Percentiles rank a stretch among this genome's conserved stretches.
These are phyloP conservation scores for Ctenodactylus gundi DNA, from an alignment of 2,113 vertebrate genomes.

Conservation along the genomic window DNA sequence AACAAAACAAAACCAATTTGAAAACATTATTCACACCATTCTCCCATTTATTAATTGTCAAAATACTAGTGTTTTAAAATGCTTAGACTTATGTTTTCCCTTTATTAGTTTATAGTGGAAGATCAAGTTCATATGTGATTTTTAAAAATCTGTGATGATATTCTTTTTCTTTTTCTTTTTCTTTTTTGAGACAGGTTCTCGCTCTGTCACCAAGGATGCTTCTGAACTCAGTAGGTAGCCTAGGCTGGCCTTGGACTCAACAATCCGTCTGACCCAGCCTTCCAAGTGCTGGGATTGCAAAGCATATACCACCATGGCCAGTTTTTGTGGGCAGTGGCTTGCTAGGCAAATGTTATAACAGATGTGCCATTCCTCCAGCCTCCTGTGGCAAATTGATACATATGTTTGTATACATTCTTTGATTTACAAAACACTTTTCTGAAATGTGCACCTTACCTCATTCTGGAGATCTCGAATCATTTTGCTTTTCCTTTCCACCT, in stretches of 20 bases:
- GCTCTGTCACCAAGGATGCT: too few species aligned
- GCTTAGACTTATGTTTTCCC: neutral
- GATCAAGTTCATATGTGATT: neutral
- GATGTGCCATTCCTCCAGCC: too few species aligned
- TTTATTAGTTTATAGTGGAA: neutral
- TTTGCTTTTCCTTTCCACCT: slow-evolving; percentile 98
- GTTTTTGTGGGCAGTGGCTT: too few species aligned
- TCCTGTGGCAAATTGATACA: neutral
- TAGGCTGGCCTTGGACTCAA: too few species aligned
- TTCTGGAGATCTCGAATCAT: slow-evolving; percentile 98
- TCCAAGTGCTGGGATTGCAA: too few species aligned
- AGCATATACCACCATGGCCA: too few species aligned
- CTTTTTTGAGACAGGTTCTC: too few species aligned
- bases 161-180: too few species aligned
- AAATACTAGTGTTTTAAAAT: neutral
- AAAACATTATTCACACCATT: neutral
- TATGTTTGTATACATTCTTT: neutral
- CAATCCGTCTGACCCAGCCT: too few species aligned
- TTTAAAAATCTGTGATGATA: too few species aligned
- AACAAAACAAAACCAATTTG: neutral
- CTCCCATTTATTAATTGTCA: neutral
- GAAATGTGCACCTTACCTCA: slow-evolving; percentile 87
- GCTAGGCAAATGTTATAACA: too few species aligned
- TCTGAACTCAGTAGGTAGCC: too few species aligned
- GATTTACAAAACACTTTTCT: neutral